Evolutionary conservation across 23 tunicate genomes (phyloP), one percentile per base, ranked within the genome.

Genomic region (Clavelina lepadiformis): DNA sequence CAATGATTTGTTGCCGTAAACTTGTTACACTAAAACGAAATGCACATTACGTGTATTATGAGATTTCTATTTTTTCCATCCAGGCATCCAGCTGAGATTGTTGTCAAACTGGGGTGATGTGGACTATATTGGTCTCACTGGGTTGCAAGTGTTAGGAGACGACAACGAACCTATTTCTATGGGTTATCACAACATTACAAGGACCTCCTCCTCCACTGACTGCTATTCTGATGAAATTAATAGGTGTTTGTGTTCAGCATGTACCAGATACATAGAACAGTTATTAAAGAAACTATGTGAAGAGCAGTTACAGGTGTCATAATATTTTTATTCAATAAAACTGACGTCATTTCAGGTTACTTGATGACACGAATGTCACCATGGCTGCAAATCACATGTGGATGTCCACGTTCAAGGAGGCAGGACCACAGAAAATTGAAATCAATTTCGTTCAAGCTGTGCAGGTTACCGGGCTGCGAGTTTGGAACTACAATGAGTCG

Each of bases 401-500:
- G 64, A 19, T 22, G 31, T 45, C 77, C 5, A 61, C 78, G 3
- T 69, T 57, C 23, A 19, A n/a, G 3, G 22, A 33, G 7, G 8
- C 61, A 15, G 37, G 58, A 21, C 32, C 37, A 31, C 33, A 20
- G 8, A 27, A 26, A 3, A 8, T 81, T 0, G 51, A 61, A 56
- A 35, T 84, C 15, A 69, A 15, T 69, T 77, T 84, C 22, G 78
- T 62, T n/a, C 93, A 84, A 61, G 93, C 93, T 5, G 33, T 30
- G 6, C 93, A 68, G 50, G 30, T 84, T 24, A 71, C 57, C 18
- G 93, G 93, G 13, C 26, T 84, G 8, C 83, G 93, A 3, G 51
- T 84, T 19, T 84, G 79, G 80, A 84, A 84, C 51, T 84, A 84
- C 63, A 84, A 84, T 50, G 54, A 26, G 5, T 23, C 71, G n/a